Evolutionary conservation across 92 coral and sea anemone genomes (phyloP), one percentile per base, ranked within the genome.

Genomic region (Heliopora coerulea): DNA sequence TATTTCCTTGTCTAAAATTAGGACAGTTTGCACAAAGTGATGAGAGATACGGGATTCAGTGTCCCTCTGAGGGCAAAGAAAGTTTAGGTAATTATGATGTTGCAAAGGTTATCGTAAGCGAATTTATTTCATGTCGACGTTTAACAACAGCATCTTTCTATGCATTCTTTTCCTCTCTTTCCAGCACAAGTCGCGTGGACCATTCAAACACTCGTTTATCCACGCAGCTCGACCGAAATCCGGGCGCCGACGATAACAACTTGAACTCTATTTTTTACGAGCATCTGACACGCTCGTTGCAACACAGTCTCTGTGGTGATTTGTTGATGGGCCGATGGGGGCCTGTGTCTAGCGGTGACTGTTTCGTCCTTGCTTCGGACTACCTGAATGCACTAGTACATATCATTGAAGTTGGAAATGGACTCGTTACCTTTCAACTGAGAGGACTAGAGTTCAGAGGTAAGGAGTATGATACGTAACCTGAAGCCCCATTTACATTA

Each of bases 251-350:
- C 54, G 97, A 91, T 85, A 91, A 91, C 79, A 91, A 91, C 49
- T 79, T 91, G 49, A 91, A 91, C 83, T 91, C 97, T 19, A 91
- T 91, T 56, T 91, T 91, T 81, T 92, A 92, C 87, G 97, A 92
- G 67, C 97, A 92, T 66, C 72, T 92, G 60, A 92, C 97, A 4
- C 90, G 97, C 31, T 92, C 97, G 0, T 75, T 92, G 29, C 97
- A 92, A 78, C 97, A 92, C 86, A 89, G 96, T 59, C 78, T 93
- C 69, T 93, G 98, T 73, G 96, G 96, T 23, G 97, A 92, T 83
- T 82, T 92, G 31, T 84, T 89, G 91, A 61, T 92, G 87, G 96
- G 96, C 41, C 97, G 97, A 54, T 92, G 97, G 97, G 97, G 97
- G n/a, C 96, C 96, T 69, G 91, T 89, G 52, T 83, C 89, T 54